Percentiles rank a stretch among this genome's conserved stretches.
Conservation (phyloP, 1,140 invertebrate genomes). For the Oryzaephilus surinamensis region DNA sequence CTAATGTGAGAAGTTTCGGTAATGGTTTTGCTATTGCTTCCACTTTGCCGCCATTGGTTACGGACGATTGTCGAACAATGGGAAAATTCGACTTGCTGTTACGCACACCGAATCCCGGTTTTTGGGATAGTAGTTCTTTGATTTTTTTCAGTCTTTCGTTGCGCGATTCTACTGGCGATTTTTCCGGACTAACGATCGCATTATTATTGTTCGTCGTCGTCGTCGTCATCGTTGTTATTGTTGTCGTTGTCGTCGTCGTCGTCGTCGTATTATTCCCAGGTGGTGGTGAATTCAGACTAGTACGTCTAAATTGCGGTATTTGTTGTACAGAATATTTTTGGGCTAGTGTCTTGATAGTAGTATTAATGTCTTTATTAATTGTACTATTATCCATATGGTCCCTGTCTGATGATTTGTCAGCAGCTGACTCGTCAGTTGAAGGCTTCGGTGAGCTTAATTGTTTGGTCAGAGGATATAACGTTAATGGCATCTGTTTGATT, state of each 20-base stretch:
- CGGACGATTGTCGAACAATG: slow-evolving; percentile 43
- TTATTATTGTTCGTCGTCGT: slow-evolving; percentile 5
- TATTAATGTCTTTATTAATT: slow-evolving; percentile 5
- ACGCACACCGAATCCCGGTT: slow-evolving; percentile 46
- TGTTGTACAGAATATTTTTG: slow-evolving; percentile 32
- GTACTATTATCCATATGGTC: slow-evolving; percentile 21
- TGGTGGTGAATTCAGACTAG: slow-evolving; percentile 28
- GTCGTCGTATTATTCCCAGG: slow-evolving; percentile 27
- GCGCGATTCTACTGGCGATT: slow-evolving; percentile 32
- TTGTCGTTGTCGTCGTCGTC: slow-evolving; percentile 4
- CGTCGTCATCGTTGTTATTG: not conserved
- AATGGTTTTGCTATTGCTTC: slow-evolving; percentile 45
- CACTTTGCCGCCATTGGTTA: slow-evolving; percentile 37
- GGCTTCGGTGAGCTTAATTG: slow-evolving; percentile 46
- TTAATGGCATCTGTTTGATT: slow-evolving; percentile 43
- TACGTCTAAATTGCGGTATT: slow-evolving; percentile 32
- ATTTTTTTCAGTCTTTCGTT: slow-evolving; percentile 54
- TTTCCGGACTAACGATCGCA: slow-evolving; percentile 14
- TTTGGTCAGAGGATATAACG: slow-evolving; percentile 43
- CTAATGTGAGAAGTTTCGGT: slow-evolving; percentile 64
- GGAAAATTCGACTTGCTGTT: slow-evolving; percentile 39
- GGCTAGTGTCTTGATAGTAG: slow-evolving; percentile 21
- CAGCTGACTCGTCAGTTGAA: slow-evolving; percentile 34
- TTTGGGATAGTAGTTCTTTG: slow-evolving; percentile 52
- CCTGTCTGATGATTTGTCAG: slow-evolving; percentile 37